Conservation (phyloP, 2,113 vertebrate genomes). For the Suncus etruscus region DNA sequence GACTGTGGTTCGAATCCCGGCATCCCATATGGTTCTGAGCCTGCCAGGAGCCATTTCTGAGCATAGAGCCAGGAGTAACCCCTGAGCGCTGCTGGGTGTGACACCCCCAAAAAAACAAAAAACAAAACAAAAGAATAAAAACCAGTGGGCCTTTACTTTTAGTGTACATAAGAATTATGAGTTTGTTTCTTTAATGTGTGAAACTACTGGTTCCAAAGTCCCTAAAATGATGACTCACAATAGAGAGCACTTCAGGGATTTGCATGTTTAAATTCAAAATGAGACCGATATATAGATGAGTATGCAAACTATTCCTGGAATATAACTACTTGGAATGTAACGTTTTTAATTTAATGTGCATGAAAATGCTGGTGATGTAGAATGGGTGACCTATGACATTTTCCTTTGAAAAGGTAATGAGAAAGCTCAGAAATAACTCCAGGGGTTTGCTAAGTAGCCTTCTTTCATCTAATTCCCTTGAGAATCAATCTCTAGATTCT, state of each 20-base stretch:
- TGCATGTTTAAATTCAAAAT: not conserved
- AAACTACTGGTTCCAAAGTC: not conserved
- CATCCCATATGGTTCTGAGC: too few species aligned
- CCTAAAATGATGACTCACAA: not conserved
- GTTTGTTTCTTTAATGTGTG: not conserved
- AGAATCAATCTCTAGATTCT: conserved; percentile 62
- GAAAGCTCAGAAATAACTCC: conserved; percentile 19
- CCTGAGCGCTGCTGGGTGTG: too few species aligned
- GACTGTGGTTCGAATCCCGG: too few species aligned
- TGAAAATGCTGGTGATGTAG: conserved; percentile 19
- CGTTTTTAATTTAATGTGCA: conserved; percentile 12
- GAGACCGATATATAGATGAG: not conserved
- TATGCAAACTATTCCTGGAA: conserved; percentile 9
- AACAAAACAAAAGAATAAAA: too few species aligned
- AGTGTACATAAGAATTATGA: too few species aligned
- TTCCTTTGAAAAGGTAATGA: conserved; percentile 49
- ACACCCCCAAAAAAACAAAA: too few species aligned
- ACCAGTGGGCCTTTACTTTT: too few species aligned
- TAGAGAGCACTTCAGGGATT: not conserved
- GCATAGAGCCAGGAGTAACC: too few species aligned
- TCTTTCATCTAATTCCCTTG: conserved; percentile 28
- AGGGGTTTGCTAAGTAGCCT: conserved; percentile 27
- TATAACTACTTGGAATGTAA: not conserved
- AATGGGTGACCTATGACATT: conserved; percentile 12
- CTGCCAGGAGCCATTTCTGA: too few species aligned